Percentiles rank a stretch among this genome's conserved stretches.
phyloP scores from a whole-genome alignment of 2,797 vertebrate species.

The Sebastes ruberrimus region DNA sequence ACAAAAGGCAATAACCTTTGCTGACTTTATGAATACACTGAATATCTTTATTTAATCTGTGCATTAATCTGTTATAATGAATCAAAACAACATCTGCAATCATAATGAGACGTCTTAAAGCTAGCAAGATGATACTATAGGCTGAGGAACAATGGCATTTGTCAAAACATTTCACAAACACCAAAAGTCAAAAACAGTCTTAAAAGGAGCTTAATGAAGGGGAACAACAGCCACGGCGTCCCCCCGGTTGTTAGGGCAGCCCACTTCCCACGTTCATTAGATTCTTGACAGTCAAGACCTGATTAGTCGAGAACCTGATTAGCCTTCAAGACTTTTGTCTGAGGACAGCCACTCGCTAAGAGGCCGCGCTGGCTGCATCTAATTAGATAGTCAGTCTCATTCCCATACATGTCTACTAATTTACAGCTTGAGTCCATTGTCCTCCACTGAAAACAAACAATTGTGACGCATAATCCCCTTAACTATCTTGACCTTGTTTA shows the following conservation, averaged over 20 bases:
- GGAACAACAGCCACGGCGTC: slow-evolving; percentile 50
- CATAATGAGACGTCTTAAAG: slow-evolving; percentile 36
- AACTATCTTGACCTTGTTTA: slow-evolving; percentile 80
- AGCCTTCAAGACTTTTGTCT: slow-evolving; percentile 73
- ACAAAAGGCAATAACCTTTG: slow-evolving; percentile 7
- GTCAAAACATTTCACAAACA: slow-evolving; percentile 67
- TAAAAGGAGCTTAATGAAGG: slow-evolving; percentile 59
- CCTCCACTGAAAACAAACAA: slow-evolving; percentile 62
- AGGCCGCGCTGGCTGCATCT: slow-evolving; percentile 55
- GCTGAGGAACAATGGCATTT: slow-evolving; percentile 49
- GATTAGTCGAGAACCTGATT: slow-evolving; percentile 73
- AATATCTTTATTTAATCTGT: slow-evolving; percentile 30
- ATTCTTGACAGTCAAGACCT: slow-evolving; percentile 67
- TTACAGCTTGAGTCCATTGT: slow-evolving; percentile 69
- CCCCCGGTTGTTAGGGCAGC: slow-evolving; percentile 42
- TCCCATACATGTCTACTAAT: slow-evolving; percentile 73
- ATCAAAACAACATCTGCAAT: slow-evolving; percentile 21
- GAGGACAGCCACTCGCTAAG: slow-evolving; percentile 57
- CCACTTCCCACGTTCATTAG: slow-evolving; percentile 79
- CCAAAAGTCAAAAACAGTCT: slow-evolving; percentile 59
- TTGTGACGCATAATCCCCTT: slow-evolving; percentile 71
- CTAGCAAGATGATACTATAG: not conserved
- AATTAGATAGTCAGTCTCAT: slow-evolving; percentile 73
- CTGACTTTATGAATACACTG: slow-evolving; percentile 32
- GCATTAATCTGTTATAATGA: slow-evolving; percentile 40